These are phyloP conservation scores for Helicoverpa assulta DNA, from an alignment of 2,888 invertebrate genomes.

Conservation along the genomic window DNA sequence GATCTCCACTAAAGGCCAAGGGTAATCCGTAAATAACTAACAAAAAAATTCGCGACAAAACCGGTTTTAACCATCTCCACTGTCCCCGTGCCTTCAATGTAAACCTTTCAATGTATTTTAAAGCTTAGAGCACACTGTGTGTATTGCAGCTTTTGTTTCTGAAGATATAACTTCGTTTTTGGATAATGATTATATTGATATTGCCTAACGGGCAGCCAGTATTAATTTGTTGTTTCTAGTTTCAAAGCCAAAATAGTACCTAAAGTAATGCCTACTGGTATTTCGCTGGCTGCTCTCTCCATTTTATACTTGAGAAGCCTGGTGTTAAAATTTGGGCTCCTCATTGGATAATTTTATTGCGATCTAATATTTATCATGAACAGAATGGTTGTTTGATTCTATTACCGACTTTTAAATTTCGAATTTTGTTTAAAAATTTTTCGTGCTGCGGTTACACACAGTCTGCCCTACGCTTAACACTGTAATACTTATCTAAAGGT, in stretches of 20 bases:
- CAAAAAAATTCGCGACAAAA: conserved; percentile 42
- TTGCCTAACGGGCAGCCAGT: too few relatives aligned
- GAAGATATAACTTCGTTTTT: background rate
- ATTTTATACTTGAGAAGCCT: too few relatives aligned
- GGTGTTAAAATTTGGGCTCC: too few relatives aligned
- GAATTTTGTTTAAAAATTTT: background rate
- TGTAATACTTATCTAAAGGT: conserved; percentile 62
- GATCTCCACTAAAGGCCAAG: conserved; percentile 63
- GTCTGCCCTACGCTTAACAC: conserved; percentile 57
- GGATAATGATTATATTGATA: too few relatives aligned
- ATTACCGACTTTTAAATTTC: background rate
- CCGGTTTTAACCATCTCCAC: conserved; percentile 51
- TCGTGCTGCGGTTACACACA: conserved; percentile 31
- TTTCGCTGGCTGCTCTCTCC: too few relatives aligned
- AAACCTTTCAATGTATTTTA: conserved; percentile 63
- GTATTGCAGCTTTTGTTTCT: background rate
- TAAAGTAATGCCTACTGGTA: too few relatives aligned
- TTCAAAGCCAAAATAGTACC: too few relatives aligned
- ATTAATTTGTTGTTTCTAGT: too few relatives aligned
- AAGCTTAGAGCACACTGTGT: conserved; percentile 59
- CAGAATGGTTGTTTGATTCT: background rate
- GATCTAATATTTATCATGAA: too few relatives aligned
- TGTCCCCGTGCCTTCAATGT: conserved; percentile 64
- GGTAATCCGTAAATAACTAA: conserved; percentile 51
- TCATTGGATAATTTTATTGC: too few relatives aligned